Evolutionary conservation across 2,113 vertebrate species (phyloP).

Genomic region (Catharus fuscescens): DNA sequence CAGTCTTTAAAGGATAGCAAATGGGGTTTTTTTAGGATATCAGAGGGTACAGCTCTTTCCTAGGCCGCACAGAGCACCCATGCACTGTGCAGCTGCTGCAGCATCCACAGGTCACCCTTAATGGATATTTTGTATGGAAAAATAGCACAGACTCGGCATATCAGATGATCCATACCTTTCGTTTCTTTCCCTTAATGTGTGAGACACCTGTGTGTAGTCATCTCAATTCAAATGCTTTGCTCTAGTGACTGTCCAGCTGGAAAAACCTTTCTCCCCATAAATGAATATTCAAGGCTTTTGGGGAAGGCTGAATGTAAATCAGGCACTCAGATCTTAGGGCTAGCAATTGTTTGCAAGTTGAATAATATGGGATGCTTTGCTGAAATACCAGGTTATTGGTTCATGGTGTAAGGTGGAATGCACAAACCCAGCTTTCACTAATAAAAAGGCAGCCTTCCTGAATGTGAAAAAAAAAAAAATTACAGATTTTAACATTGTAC

Average conservation of each 20-base stretch:
- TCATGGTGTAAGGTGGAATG: background rate
- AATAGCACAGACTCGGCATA: background rate
- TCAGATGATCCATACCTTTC: background rate
- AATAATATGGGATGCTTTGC: background rate
- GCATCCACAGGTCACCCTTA: fast-evolving
- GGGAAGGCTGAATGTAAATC: background rate
- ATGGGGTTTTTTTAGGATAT: background rate
- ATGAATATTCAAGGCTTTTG: background rate
- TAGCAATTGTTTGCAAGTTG: background rate
- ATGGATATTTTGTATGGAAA: background rate
- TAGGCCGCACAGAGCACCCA: background rate
- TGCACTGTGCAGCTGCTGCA: background rate
- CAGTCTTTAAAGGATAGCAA: background rate
- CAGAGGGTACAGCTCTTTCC: background rate
- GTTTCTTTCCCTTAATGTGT: background rate
- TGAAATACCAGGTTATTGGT: background rate
- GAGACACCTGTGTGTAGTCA: background rate
- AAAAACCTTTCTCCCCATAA: background rate
- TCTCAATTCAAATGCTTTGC: background rate
- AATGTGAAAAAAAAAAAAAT: background rate
- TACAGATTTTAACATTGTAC: background rate
- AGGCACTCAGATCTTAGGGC: fast-evolving
- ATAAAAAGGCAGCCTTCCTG: background rate
- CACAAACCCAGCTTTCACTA: background rate
- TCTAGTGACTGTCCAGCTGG: background rate